Conservation (phyloP, 1,140 invertebrate species). For the Camponotus pennsylvanicus region DNA sequence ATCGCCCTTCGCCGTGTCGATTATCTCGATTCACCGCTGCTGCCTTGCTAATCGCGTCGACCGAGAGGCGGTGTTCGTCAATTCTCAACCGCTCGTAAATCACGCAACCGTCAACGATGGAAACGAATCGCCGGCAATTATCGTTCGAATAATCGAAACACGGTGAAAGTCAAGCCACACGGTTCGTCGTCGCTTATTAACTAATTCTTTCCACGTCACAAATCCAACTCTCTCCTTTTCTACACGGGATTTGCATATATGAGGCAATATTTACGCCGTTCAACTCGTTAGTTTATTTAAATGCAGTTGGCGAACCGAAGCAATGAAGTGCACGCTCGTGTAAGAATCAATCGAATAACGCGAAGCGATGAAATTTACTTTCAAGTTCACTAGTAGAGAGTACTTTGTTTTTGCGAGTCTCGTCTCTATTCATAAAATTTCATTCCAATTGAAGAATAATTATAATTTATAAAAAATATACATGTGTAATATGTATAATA, state of each 20-base stretch:
- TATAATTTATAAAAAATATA: no score
- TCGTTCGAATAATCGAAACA: slow-evolving; percentile 36
- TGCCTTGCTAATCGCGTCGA: background rate
- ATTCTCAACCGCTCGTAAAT: slow-evolving; percentile 45
- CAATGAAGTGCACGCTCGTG: background rate
- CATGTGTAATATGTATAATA: background rate
- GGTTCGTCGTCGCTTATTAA: slow-evolving; percentile 35
- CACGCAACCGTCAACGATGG: slow-evolving; percentile 37
- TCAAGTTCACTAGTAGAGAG: background rate
- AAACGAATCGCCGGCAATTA: slow-evolving; percentile 50
- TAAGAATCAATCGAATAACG: slow-evolving; percentile 26
- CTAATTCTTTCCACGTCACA: background rate
- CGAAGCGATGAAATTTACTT: background rate
- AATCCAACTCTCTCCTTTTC: background rate
- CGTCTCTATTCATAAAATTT: slow-evolving; percentile 5
- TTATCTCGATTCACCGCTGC: slow-evolving; percentile 20
- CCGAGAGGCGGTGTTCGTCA: background rate
- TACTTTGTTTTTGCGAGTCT: background rate
- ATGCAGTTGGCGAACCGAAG: background rate
- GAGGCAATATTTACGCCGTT: background rate
- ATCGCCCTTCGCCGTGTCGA: slow-evolving; percentile 23
- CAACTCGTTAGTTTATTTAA: slow-evolving; percentile 17
- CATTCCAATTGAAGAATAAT: no score
- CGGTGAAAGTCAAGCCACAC: background rate
- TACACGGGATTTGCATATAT: background rate